A percentile compares a stretch with the other conserved stretches of the same genome.
Evolutionary conservation across 1,140 invertebrate genomes (phyloP).

Genomic region (Drosophila rufa): DNA sequence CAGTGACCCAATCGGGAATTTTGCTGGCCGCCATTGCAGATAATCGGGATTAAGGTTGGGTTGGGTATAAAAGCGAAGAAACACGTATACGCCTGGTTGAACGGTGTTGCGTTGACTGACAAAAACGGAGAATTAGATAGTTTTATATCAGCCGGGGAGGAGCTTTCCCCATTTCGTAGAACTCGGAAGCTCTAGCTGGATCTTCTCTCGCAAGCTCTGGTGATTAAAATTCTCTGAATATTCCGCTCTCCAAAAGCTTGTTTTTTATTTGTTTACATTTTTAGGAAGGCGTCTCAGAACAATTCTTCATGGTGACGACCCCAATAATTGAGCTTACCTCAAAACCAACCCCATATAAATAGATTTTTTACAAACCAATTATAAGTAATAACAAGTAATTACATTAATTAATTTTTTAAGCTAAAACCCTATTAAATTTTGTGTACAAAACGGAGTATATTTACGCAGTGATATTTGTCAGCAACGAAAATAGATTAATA

Average conservation of each 20-base stretch:
- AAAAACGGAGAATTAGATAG: constrained; percentile 23
- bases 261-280: constrained; percentile 6
- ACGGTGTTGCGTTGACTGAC: constrained; percentile 3
- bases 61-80: not conserved
- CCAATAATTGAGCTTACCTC: not conserved
- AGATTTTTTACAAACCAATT: not conserved
- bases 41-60: not conserved
- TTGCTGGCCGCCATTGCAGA: constrained; percentile 35
- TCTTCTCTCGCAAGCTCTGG: constrained; percentile 17
- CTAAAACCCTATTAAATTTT: not conserved
- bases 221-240: not conserved
- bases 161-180: constrained; percentile 24
- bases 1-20: constrained; percentile 63
- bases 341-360: not conserved
- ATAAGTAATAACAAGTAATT: not conserved
- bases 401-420: not conserved
- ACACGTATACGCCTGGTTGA: constrained; percentile 1
- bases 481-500: not conserved
- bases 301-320: not conserved
- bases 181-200: not conserved
- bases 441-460: not conserved
- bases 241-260: constrained; percentile 3
- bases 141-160: not conserved
- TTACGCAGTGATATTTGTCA: not conserved
- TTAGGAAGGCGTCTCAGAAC: not conserved